A percentile compares a stretch with the other conserved stretches of the same genome.
These are phyloP conservation scores for Bombus impatiens DNA, from an alignment of 1,140 invertebrate genomes.

Conservation along the genomic window DNA sequence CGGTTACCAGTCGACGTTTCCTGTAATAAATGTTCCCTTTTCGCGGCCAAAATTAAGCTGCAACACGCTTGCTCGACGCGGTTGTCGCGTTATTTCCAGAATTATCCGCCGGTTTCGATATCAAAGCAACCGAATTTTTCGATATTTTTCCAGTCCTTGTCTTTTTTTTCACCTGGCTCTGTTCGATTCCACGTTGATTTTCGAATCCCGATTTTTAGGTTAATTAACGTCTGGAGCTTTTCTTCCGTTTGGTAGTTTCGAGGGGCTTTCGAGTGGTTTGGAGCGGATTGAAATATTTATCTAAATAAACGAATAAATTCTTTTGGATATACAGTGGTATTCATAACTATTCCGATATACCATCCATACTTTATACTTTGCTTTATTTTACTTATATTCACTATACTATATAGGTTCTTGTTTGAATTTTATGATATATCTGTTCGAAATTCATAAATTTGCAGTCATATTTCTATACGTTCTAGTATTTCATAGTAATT, in stretches of 20 bases:
- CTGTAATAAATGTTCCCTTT: constrained; percentile 1
- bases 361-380: no score
- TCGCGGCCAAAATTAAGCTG: not conserved
- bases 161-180: not conserved
- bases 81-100: not conserved
- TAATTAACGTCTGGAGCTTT: not conserved
- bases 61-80: not conserved
- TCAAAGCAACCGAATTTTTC: not conserved
- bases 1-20: not conserved
- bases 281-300: not conserved
- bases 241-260: not conserved
- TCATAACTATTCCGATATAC: no score
- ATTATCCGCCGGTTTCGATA: not conserved
- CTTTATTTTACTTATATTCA: no score
- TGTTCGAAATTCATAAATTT: no score
- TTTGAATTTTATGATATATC: no score
- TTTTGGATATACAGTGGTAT: no score
- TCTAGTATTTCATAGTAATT: not conserved
- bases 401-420: no score
- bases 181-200: not conserved
- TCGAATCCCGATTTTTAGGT: not conserved
- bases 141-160: not conserved
- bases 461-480: no score
- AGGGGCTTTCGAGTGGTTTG: not conserved
- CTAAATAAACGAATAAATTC: not conserved